phyloP scores from a whole-genome alignment of 2,888 invertebrate species.

The Amphiduros pacificus region DNA sequence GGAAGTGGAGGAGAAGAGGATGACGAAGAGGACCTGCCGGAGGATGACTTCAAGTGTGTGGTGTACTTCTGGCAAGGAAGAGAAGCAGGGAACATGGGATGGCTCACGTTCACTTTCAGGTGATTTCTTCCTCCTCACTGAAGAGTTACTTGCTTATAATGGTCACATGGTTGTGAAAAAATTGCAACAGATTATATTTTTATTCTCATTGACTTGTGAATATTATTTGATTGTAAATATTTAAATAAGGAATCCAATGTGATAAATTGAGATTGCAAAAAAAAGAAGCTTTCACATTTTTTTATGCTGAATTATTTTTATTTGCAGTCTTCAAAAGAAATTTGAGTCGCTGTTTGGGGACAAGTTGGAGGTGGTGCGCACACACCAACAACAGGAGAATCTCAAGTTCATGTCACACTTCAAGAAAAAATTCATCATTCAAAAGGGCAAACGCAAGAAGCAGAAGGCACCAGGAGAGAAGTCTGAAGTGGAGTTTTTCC shows the following conservation, averaged over 20 bases:
- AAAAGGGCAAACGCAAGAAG: constrained; percentile 57
- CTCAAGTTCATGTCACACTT: constrained; percentile 97
- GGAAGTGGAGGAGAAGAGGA: constrained; percentile 64
- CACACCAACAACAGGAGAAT: constrained; percentile 94
- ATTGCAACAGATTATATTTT: no score
- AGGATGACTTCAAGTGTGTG: constrained; percentile 85
- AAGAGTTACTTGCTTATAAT: no score
- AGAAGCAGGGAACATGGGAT: constrained; percentile 98
- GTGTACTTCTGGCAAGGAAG: constrained; percentile 99
- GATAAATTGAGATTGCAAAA: no score
- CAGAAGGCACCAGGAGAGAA: constrained; percentile 40
- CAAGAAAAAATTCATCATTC: constrained; percentile 89
- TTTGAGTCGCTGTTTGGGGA: constrained; percentile 86
- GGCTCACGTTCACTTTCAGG: constrained; percentile 98
- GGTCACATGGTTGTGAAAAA: no score
- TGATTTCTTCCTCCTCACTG: constrained; percentile 33
- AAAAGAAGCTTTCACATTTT: no score
- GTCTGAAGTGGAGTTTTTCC: constrained; percentile 76
- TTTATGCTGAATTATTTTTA: no score
- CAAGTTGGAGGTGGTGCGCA: constrained; percentile 90
- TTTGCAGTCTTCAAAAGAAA: constrained; percentile 76
- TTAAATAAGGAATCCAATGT: no score
- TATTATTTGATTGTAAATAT: no score
- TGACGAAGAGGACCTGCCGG: constrained; percentile 62
- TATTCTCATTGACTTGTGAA: no score